Conservation (phyloP, 2,113 vertebrate genomes). For the Cynocephalus volans region DNA sequence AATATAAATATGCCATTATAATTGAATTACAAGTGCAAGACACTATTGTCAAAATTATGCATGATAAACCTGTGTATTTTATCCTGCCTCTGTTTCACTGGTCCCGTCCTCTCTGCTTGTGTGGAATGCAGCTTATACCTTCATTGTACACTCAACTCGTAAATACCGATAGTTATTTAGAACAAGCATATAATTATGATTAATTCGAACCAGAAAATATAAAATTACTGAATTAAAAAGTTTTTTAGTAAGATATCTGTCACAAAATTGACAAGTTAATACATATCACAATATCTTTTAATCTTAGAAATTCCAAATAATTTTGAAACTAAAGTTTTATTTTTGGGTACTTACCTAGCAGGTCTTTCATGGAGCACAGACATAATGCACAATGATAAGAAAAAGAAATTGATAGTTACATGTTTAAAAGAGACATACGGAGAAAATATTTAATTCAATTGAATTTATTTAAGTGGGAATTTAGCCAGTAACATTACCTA, state of each 20-base stretch:
- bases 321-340: neutral
- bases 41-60: neutral
- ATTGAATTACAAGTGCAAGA: neutral
- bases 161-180: neutral
- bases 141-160: neutral
- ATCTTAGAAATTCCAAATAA: neutral
- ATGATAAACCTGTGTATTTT: neutral
- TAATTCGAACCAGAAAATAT: neutral
- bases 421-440: neutral
- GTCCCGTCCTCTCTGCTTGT: neutral
- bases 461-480: neutral
- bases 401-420: neutral
- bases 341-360: neutral
- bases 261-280: neutral
- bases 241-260: neutral
- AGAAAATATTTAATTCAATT: neutral
- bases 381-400: conserved; percentile 8
- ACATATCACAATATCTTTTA: neutral
- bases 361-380: neutral
- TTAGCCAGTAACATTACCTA: neutral
- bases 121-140: neutral
- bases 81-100: neutral
- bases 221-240: neutral
- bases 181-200: neutral
- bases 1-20: neutral